Base-by-base conservation (phyloP, 2,888 invertebrate species). In the Drosophila rubida region DNA sequence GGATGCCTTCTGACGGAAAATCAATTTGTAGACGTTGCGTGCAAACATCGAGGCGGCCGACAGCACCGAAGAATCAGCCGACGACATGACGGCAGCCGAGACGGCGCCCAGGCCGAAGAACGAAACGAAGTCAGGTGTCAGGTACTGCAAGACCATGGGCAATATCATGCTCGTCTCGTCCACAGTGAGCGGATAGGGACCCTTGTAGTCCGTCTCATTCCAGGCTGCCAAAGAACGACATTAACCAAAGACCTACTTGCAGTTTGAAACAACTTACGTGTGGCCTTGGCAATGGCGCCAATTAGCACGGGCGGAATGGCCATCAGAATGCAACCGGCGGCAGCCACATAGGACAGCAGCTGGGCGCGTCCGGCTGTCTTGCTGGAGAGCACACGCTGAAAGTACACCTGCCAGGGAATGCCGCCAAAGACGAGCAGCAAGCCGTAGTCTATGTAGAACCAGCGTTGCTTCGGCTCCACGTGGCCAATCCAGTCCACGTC, bases 11-110 rank as follows among this genome's bases (percentile, higher is more conserved):
- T 98, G 98, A 61, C 99, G 94, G 93, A 99, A 98, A 91, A 99
- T 97, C 92, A 98, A 94, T 93, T 97, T 98, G 94, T 99, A 99
- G 80, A 99, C 97, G 92, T 99, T 99, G 91, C 99, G 95, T 69
- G 99, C 99, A 91, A 99, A 99, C 99, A 99, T 99, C 25, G 99
- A 98, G 80, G 98, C 97, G 2, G 99, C 99, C 19, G 99, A 98
- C 16, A 99, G 94, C 51, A 99, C 98, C 80, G 99, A 99, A 55
- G 99, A 99, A 92, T 99, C 99, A 0, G 99, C 99, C 0, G 99
- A 99, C 35, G 99, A 99, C 99, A 99, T 99, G 75, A 99, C 99
- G 16, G 99, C 99, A 1, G 99, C 99, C 0, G 99, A 99, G 6
- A 99, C 98, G 6, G 99, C 99, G 0, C 99, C 99, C 74, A 99